Conservation (phyloP, 2,888 invertebrate species). For the Arrhopalites spinosus region DNA sequence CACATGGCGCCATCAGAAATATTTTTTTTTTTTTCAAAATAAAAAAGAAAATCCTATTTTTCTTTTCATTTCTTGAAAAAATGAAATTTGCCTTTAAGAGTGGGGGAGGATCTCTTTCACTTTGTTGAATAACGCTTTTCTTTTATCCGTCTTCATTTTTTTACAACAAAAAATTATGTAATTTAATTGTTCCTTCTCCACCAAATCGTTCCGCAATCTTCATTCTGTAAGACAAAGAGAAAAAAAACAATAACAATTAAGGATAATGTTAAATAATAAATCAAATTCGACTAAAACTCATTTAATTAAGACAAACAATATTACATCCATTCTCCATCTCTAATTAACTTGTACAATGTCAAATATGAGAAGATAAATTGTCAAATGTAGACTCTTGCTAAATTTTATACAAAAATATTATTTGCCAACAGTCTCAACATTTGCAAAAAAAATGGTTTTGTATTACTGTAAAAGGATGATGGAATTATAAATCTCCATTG, state of each 20-base stretch:
- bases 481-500: too few species aligned
- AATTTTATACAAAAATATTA: not conserved
- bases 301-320: not conserved
- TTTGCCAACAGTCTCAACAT: too few species aligned
- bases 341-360: not conserved
- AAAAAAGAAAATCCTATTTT: not conserved
- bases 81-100: too few species aligned
- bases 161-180: not conserved
- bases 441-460: too few species aligned
- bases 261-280: not conserved
- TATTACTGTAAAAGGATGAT: too few species aligned
- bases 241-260: not conserved
- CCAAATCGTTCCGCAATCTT: not conserved
- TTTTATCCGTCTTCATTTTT: not conserved
- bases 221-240: constrained; percentile 2
- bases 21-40: not conserved
- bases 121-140: too few species aligned
- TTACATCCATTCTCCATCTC: not conserved
- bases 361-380: not conserved
- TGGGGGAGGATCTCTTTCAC: too few species aligned
- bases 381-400: not conserved
- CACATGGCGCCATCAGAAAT: not conserved
- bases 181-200: not conserved
- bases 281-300: not conserved
- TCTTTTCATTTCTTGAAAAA: too few species aligned